These are phyloP conservation scores for Deilephila porcellus DNA, from an alignment of 2,888 invertebrate genomes.

Conservation along the genomic window DNA sequence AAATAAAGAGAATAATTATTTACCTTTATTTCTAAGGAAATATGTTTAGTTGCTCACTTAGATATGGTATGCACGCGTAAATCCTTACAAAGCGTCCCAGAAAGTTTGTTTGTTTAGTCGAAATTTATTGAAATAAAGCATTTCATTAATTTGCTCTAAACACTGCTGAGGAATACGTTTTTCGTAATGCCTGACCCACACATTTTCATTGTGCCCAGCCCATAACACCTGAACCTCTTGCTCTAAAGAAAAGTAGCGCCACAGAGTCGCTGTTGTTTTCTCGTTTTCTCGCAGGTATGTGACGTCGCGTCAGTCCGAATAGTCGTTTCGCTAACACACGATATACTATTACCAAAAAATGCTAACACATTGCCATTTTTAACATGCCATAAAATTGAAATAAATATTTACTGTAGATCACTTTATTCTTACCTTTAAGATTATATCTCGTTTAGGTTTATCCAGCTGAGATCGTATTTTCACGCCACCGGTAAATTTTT, in stretches of 20 bases:
- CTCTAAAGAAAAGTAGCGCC: constrained; percentile 66
- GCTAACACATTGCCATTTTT: constrained; percentile 16
- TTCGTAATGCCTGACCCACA: too few relatives aligned
- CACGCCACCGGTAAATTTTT: constrained; percentile 68
- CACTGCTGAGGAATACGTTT: too few relatives aligned
- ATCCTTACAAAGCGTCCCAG: too few relatives aligned
- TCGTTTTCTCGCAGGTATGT: constrained; percentile 67
- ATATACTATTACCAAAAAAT: constrained; percentile 26
- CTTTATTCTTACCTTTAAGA: constrained; percentile 9
- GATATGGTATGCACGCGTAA: too few relatives aligned
- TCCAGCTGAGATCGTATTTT: constrained; percentile 62
- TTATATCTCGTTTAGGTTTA: constrained; percentile 28
- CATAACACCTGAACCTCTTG: constrained; percentile 41
- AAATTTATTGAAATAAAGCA: too few relatives aligned
- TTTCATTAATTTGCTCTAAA: too few relatives aligned
- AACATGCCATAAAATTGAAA: constrained; percentile 3
- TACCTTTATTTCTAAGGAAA: too few relatives aligned
- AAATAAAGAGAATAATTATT: too few relatives aligned
- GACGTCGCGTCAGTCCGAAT: constrained; percentile 50
- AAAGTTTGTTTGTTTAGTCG: too few relatives aligned
- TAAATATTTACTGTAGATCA: not conserved
- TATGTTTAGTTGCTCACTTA: too few relatives aligned
- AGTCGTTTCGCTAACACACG: constrained; percentile 49
- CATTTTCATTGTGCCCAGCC: too few relatives aligned
- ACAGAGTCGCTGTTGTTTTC: constrained; percentile 59